Conservation (phyloP, 2,888 invertebrate genomes). For the Tipula helvola region DNA sequence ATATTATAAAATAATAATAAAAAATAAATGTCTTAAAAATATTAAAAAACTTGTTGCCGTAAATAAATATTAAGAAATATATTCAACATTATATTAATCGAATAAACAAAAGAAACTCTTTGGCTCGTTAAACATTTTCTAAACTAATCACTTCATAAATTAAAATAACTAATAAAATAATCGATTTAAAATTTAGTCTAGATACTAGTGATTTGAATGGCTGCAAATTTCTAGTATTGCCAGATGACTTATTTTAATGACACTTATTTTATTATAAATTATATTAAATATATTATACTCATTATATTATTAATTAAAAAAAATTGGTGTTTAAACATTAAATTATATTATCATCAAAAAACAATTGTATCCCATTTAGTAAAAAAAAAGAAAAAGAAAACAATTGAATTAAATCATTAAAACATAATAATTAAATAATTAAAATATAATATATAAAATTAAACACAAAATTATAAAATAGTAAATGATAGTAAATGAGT, state of each 20-base stretch:
- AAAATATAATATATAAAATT: not conserved
- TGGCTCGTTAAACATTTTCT: conserved; percentile 5
- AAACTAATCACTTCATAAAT: not conserved
- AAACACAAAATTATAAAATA: not conserved
- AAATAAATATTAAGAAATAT: not conserved
- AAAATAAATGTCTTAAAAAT: not conserved
- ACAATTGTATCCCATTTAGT: not conserved
- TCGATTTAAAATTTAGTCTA: not conserved
- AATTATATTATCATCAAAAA: not conserved
- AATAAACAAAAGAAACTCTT: not conserved
- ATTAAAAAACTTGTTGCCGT: conserved; percentile 5
- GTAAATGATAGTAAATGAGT: not conserved
- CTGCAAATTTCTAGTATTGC: conserved; percentile 29
- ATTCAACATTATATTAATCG: not conserved
- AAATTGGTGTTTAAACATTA: conserved; percentile 4
- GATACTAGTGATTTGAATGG: conserved; percentile 33
- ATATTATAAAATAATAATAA: not conserved
- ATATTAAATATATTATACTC: not conserved
- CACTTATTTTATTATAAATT: not conserved
- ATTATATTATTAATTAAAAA: not conserved
- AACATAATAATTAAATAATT: not conserved
- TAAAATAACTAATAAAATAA: not conserved
- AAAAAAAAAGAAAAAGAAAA: not conserved
- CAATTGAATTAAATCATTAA: not conserved
- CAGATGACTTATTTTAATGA: not conserved